phyloP scores from a whole-genome alignment of 2,113 vertebrate genomes.

The Lycaon pictus region DNA sequence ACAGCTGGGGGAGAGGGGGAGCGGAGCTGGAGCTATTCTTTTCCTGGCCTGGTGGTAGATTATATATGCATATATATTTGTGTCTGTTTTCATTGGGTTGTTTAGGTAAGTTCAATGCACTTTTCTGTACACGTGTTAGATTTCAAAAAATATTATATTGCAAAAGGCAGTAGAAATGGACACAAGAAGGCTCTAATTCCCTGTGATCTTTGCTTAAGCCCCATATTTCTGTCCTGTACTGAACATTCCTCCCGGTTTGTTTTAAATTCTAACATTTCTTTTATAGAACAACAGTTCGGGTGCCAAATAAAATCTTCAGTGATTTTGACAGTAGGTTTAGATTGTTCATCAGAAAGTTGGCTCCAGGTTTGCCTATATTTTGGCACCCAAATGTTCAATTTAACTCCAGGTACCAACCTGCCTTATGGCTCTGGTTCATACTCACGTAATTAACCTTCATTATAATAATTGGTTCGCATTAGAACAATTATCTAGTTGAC shows the following conservation, averaged over 20 bases:
- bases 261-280: conserved; percentile 69
- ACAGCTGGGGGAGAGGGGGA: no score
- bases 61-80: background rate
- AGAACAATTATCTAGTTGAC: conserved; percentile 48
- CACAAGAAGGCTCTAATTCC: background rate
- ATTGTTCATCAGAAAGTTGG: conserved; percentile 70
- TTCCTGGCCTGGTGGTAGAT: background rate
- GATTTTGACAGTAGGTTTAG: conserved; percentile 67
- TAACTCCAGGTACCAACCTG: conserved; percentile 65
- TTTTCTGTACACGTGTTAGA: background rate
- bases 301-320: conserved; percentile 65
- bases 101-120: background rate
- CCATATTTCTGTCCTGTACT: conserved; percentile 23
- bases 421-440: conserved; percentile 55
- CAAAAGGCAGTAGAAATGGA: background rate
- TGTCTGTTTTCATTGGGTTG: background rate
- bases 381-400: conserved; percentile 65
- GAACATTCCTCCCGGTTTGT: conserved; percentile 56
- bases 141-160: background rate
- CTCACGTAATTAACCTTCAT: conserved; percentile 23
- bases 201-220: conserved; percentile 45
- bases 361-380: conserved; percentile 5
- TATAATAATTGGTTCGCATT: conserved; percentile 45
- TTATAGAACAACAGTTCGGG: conserved; percentile 57
- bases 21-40: background rate